Percentiles rank a stretch among this genome's conserved stretches.
Conservation (phyloP, 1,140 invertebrate species). For the Plectus sambesii region DNA sequence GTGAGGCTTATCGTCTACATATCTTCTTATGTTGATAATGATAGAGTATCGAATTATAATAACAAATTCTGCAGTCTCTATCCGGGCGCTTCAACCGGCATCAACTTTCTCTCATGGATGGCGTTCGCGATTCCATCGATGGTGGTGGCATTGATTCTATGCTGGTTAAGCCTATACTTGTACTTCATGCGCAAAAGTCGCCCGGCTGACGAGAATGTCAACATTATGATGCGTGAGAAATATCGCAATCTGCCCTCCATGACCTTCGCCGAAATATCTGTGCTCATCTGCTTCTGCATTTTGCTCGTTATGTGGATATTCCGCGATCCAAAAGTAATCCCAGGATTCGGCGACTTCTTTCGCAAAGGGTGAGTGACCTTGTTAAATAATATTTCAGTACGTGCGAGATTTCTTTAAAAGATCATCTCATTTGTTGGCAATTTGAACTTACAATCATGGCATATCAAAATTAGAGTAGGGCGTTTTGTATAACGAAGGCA, state of each 20-base stretch:
- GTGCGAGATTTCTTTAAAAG: slow-evolving; percentile 1
- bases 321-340: slow-evolving; percentile 67
- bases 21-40: background rate
- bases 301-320: slow-evolving; percentile 76
- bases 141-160: slow-evolving; percentile 57
- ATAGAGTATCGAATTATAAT: background rate
- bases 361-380: slow-evolving; percentile 25
- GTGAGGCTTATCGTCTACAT: no score
- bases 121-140: slow-evolving; percentile 59
- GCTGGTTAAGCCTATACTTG: slow-evolving; percentile 55
- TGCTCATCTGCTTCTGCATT: slow-evolving; percentile 63
- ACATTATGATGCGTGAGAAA: slow-evolving; percentile 17
- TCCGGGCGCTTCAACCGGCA: slow-evolving; percentile 26
- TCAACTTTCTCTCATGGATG: slow-evolving; percentile 68
- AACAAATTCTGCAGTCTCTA: slow-evolving; percentile 23
- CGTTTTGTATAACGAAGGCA: no score
- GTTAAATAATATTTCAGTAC: background rate
- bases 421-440: no score
- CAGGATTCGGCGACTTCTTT: slow-evolving; percentile 56
- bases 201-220: slow-evolving; percentile 16
- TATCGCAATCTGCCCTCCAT: slow-evolving; percentile 20
- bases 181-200: slow-evolving; percentile 19
- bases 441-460: no score
- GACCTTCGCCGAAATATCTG: slow-evolving; percentile 61
- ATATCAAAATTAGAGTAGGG: no score